Base-by-base conservation (phyloP, 2,113 vertebrate species). In the Aegithalos caudatus region DNA sequence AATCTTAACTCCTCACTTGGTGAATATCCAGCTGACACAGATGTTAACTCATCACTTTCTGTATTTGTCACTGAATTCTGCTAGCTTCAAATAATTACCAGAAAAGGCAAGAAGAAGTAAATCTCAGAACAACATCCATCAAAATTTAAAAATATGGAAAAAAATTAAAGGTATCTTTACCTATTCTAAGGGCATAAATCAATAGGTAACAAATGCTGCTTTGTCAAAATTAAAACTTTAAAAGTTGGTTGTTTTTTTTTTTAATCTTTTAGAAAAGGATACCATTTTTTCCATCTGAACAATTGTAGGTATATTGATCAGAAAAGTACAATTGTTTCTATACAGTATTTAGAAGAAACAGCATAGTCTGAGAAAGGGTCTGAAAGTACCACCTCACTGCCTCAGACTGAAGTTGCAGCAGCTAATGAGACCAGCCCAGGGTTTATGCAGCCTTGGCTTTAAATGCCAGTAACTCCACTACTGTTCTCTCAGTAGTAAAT, bases 151-250 rank as follows among this genome's bases (percentile, higher is more conserved):
- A 90, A 47, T 66, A 65, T 6, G 3, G 17, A 22, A 71, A 58
- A 45, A 81, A 45, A 45, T 10, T 9, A 69, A n/a, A 45, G 3
- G 4, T 11, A 4, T 47, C 44, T 45, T 65, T 27, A 90, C 19
- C 9, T 72, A 50, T 62, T 80, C n/a, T 28, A 47, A 0, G 0
- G 28, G 33, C 40, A 45, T 38, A 58, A 35, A 66, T 44, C 12
- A 79, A 38, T 22, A 45, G 6, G 7, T 85, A 25, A 66, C 12
- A 61, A 50, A 57, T 20, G 14, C 20, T 70, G 60, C 19, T 65
- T 65, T 38, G 18, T 29, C 14, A 71, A 79, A 90, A 80, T 27
- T 67, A 10, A 47, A 90, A 80, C 67, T 40, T 38, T 16, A 12
- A 2, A 74, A 45, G 12, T 4, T n/a, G n/a, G n/a, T n/a, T n/a